Evolutionary conservation across 1,140 invertebrate genomes (phyloP), one percentile per base, ranked within the genome.

Genomic region (Drosophila grimshawi): DNA sequence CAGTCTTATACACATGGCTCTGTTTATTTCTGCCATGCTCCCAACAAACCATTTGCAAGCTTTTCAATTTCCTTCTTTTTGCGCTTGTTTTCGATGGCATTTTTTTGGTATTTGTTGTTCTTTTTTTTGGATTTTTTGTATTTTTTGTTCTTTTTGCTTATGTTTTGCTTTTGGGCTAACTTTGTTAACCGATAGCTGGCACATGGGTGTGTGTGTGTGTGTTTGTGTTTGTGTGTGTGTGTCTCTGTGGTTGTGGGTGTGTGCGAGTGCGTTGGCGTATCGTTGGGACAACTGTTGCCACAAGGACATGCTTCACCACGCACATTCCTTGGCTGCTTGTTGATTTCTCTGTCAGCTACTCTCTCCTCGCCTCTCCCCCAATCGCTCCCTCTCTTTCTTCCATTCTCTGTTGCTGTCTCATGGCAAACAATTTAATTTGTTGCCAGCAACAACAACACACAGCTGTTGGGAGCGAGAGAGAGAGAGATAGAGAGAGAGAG

Each of bases 381-480:
- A n/a, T 41, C 41, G 0, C 41, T 3, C 11, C 39, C 32, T 7
- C 52, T 52, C 49, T 61, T 62, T 45, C 51, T 51, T 53, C 37
- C 35, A 45, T 27, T 27, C 43, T 33, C 41, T 41, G 45, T 65
- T 43, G n/a, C 60, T 48, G 68, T 60, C 63, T 45, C 51, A 49
- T 67, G 71, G 48, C 72, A 80, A 86, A 88, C 82, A 86, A 86
- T 86, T 86, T 83, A 86, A 86, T 86, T 86, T 86, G 64, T 67
- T 75, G 70, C 27, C 63, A 59, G 51, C 71, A 57, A 49, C 46
- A 64, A 41, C 11, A 70, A 41, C 59, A 63, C 32, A 64, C 63
- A 59, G 19, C 29, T 49, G 19, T 19, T 33, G 32, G 55, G 19
- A 19, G 19, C 19, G 19, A 19, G 19, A 19, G 19, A 19, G 19